phyloP scores from a whole-genome alignment of 2,888 invertebrate genomes.

The Merodon equestris region DNA sequence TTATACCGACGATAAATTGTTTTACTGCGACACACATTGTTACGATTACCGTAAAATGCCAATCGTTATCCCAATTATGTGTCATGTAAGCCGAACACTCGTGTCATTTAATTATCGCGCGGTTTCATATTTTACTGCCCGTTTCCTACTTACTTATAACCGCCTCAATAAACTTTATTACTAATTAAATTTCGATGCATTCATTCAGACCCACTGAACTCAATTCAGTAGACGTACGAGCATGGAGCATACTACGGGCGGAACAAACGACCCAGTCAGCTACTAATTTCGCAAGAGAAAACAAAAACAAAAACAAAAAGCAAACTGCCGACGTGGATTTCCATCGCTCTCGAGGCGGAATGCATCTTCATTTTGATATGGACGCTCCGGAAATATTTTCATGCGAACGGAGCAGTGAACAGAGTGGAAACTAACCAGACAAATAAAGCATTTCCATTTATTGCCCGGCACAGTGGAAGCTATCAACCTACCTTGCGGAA shows the following conservation, averaged over 20 bases:
- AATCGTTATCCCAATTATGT: conserved; percentile 1
- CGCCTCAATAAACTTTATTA: conserved; percentile 37
- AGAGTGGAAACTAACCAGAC: conserved; percentile 13
- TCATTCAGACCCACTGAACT: conserved; percentile 53
- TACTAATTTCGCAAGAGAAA: too few relatives aligned
- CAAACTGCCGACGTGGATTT: too few relatives aligned
- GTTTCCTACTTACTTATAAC: conserved; percentile 18
- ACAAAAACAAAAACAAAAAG: too few relatives aligned
- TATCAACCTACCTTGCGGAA: conserved; percentile 34
- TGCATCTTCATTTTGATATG: not conserved
- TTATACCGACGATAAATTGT: too few relatives aligned
- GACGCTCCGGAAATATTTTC: conserved; percentile 38
- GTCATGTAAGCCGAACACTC: conserved; percentile 42
- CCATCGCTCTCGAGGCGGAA: too few relatives aligned
- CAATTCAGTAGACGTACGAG: too few relatives aligned
- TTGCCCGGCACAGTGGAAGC: conserved; percentile 46
- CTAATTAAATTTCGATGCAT: conserved; percentile 55
- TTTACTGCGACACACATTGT: conserved; percentile 1
- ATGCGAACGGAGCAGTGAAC: not conserved
- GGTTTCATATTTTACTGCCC: conserved; percentile 34
- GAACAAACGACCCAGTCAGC: conserved; percentile 5
- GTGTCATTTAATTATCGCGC: conserved; percentile 40
- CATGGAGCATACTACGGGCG: not conserved
- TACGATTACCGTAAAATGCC: conserved; percentile 6
- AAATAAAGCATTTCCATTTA: conserved; percentile 46